These are phyloP conservation scores for Epinephelus awoara DNA, from an alignment of 2,797 vertebrate genomes.

Conservation along the genomic window DNA sequence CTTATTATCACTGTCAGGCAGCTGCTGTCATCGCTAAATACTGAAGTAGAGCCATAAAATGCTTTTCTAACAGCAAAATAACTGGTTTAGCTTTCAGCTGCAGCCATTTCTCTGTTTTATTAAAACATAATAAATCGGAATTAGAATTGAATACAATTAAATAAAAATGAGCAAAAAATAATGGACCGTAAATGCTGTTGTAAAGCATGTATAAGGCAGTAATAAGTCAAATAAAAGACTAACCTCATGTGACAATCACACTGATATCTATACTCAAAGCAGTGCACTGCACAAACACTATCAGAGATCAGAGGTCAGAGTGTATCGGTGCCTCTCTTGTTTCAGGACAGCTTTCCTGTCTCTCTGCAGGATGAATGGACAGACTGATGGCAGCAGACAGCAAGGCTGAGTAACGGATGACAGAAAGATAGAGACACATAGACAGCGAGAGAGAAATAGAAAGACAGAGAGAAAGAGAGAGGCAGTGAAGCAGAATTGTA, in stretches of 20 bases:
- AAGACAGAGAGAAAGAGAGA: constrained; percentile 3
- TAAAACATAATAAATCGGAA: not conserved
- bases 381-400: constrained; percentile 50
- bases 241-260: not conserved
- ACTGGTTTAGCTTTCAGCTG: not conserved
- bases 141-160: not conserved
- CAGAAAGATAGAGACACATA: not conserved
- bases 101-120: no score
- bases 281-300: not conserved
- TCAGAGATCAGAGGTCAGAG: not conserved
- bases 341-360: not conserved
- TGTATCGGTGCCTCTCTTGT: not conserved
- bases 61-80: not conserved
- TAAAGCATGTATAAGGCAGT: no score
- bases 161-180: not conserved
- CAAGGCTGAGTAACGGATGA: constrained; percentile 31
- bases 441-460: not conserved
- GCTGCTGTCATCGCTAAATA: not conserved
- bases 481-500: constrained; percentile 18
- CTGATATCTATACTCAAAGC: no score
- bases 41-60: not conserved
- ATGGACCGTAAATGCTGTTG: no score
- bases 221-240: no score
- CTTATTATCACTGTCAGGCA: not conserved
- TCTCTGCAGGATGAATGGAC: constrained; percentile 22